These are phyloP conservation scores for Oceanites oceanicus DNA, from an alignment of 2,113 vertebrate genomes.

Conservation along the genomic window DNA sequence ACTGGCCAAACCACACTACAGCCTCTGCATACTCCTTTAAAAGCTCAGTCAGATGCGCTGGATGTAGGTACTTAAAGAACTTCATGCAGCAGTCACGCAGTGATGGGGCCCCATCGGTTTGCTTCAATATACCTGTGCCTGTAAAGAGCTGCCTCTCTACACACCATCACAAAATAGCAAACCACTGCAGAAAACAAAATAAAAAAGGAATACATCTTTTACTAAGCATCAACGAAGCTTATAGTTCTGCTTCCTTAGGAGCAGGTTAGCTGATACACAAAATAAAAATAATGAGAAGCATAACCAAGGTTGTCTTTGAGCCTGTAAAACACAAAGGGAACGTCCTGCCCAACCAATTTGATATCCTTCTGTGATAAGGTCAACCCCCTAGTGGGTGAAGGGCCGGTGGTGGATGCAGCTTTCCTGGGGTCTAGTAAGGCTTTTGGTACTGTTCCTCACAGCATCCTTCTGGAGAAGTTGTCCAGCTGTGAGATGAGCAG, in stretches of 20 bases:
- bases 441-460: no score
- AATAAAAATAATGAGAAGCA: background rate
- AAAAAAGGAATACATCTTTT: background rate
- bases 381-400: no score
- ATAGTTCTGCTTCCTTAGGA: background rate
- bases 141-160: background rate
- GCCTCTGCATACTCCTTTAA: background rate
- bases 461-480: no score
- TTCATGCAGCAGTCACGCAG: rapidly evolving
- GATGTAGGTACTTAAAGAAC: background rate
- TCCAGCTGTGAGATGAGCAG: no score
- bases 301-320: background rate
- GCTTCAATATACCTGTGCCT: background rate
- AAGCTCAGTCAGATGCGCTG: background rate
- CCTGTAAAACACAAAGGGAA: background rate
- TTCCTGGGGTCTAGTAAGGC: no score
- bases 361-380: no score
- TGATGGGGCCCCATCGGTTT: background rate
- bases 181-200: background rate
- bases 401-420: no score
- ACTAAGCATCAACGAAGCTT: background rate
- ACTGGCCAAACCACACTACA: background rate
- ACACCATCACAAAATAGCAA: background rate
- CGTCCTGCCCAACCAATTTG: no score
- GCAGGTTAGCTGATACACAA: background rate